phyloP scores from a whole-genome alignment of 2,113 vertebrate species.

The Ptyas mucosa region DNA sequence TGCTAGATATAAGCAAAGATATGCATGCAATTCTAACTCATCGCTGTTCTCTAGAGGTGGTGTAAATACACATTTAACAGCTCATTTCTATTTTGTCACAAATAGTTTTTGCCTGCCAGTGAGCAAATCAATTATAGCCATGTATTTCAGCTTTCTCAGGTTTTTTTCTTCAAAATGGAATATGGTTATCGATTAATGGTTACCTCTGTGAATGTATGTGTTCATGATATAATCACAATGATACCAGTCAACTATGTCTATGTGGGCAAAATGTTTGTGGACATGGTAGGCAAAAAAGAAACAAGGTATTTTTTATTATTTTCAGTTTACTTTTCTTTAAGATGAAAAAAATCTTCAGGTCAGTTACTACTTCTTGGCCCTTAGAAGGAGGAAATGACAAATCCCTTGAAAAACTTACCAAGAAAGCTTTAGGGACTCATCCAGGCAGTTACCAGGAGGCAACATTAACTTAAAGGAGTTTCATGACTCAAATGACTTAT shows the following conservation, averaged over 20 bases:
- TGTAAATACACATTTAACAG: neutral
- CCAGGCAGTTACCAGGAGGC: neutral
- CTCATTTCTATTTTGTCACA: neutral
- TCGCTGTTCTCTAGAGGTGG: neutral
- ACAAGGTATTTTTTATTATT: neutral
- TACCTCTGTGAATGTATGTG: neutral
- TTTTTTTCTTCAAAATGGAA: neutral
- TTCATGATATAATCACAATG: neutral
- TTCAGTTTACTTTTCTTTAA: neutral
- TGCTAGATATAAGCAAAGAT: neutral
- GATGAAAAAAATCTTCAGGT: neutral
- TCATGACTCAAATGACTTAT: neutral
- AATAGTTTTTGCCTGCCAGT: neutral
- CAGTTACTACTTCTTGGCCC: neutral
- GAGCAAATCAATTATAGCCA: neutral
- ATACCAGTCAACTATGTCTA: neutral
- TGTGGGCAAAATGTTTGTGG: neutral
- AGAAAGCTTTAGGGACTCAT: neutral
- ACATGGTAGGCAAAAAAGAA: neutral
- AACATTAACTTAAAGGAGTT: neutral
- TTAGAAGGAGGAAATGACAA: neutral
- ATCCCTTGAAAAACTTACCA: neutral
- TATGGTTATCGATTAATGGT: neutral
- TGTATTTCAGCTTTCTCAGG: neutral
- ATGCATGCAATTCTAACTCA: neutral